Conservation (phyloP, 2,888 invertebrate genomes). For the Bhutanitis thaidina region DNA sequence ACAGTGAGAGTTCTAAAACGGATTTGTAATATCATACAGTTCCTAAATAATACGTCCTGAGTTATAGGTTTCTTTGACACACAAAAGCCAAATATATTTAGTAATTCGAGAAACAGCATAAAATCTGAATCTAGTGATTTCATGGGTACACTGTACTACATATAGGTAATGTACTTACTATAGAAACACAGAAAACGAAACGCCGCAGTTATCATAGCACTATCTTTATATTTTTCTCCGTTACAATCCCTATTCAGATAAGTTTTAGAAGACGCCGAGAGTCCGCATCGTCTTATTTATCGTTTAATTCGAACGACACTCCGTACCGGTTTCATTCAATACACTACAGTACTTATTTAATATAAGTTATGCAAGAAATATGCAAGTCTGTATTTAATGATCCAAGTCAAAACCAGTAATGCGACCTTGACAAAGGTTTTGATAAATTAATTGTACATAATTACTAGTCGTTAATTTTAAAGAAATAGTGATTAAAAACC, state of each 20-base stretch:
- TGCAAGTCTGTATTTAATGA: constrained; percentile 24
- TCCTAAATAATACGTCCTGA: too few species aligned
- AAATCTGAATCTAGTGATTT: too few species aligned
- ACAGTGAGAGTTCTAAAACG: too few species aligned
- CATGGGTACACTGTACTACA: too few species aligned
- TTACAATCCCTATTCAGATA: too few species aligned
- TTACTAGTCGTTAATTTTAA: constrained; percentile 8
- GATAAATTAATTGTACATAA: constrained; percentile 14
- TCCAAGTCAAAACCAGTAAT: constrained; percentile 33
- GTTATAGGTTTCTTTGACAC: too few species aligned
- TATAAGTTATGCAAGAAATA: constrained; percentile 28
- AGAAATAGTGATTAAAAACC: constrained; percentile 7
- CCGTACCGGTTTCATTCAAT: constrained; percentile 34
- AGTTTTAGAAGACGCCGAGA: constrained; percentile 34
- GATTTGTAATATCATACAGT: too few species aligned
- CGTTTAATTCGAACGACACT: constrained; percentile 33
- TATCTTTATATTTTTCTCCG: neutral
- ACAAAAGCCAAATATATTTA: too few species aligned
- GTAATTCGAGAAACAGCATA: too few species aligned
- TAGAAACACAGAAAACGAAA: constrained; percentile 15
- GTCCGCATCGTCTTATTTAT: constrained; percentile 38
- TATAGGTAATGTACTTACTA: constrained; percentile 12
- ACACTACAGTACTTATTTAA: constrained; percentile 24
- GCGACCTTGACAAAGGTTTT: constrained; percentile 34
- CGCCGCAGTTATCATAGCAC: neutral